Percentiles rank a stretch among this genome's conserved stretches.
These are phyloP conservation scores for Aphidius ervi DNA, from an alignment of 1,140 invertebrate genomes.

Conservation along the genomic window DNA sequence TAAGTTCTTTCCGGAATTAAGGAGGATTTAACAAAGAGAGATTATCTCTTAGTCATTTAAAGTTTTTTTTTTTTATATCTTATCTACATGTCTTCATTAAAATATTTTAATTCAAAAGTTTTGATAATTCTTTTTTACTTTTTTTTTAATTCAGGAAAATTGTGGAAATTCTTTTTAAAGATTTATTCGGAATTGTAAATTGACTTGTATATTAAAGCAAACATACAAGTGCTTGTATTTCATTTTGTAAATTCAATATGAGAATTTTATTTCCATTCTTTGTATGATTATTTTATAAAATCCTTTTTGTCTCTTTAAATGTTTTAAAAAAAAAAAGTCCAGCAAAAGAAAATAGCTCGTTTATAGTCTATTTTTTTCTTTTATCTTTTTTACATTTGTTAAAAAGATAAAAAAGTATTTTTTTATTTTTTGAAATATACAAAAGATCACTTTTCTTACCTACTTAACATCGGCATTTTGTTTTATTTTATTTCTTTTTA, in stretches of 20 bases:
- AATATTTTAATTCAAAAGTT: no score
- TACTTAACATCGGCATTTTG: slow-evolving; percentile 18
- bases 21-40: no score
- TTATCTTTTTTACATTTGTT: neutral
- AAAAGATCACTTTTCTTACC: slow-evolving; percentile 20
- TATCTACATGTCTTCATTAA: no score
- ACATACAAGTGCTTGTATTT: neutral
- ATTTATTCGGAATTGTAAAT: no score
- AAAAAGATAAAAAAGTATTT: neutral
- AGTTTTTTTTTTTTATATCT: no score
- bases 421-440: slow-evolving; percentile 12
- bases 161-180: no score
- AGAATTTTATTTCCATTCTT: neutral
- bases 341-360: slow-evolving; percentile 14
- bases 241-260: slow-evolving; percentile 7
- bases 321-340: slow-evolving; percentile 9
- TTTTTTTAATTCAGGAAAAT: no score
- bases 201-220: neutral
- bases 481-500: neutral
- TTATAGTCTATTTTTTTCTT: neutral
- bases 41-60: no score
- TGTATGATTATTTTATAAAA: slow-evolving; percentile 3
- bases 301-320: slow-evolving; percentile 6
- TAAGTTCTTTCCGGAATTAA: no score
- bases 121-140: no score